These are phyloP conservation scores for Bovichtus variegatus DNA, from an alignment of 2,797 vertebrate species.

Conservation along the genomic window DNA sequence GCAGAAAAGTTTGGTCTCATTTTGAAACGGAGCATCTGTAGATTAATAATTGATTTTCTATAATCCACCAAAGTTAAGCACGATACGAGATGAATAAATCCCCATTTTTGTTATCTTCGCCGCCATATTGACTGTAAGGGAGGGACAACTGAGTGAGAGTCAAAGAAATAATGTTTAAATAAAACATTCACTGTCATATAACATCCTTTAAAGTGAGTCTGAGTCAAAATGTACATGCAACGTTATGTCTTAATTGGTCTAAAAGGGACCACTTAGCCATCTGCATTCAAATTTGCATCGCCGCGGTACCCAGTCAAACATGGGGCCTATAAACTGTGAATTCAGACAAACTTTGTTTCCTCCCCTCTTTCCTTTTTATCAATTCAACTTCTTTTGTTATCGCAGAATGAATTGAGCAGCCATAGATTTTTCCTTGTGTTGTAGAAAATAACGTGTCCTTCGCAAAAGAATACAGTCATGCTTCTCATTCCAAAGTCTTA, in stretches of 20 bases:
- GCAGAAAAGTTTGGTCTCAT: no score
- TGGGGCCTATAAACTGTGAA: conserved; percentile 14
- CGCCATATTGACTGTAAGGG: no score
- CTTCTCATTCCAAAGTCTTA: conserved; percentile 83
- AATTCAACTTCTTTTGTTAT: conserved; percentile 73
- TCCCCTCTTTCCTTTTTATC: conserved; percentile 53
- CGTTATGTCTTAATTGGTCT: conserved; percentile 12
- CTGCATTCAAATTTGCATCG: conserved; percentile 39
- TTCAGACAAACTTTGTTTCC: conserved; percentile 49
- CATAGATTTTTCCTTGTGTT: conserved; percentile 78
- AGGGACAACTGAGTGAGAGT: no score
- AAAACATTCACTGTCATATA: background rate
- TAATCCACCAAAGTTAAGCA: no score
- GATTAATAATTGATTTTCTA: no score
- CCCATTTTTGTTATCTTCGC: no score
- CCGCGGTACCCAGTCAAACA: conserved; percentile 25
- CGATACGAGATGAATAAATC: no score
- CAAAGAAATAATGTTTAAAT: background rate
- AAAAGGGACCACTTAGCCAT: conserved; percentile 21
- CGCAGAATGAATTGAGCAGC: conserved; percentile 76
- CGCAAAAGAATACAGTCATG: conserved; percentile 79
- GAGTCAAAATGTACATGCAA: background rate
- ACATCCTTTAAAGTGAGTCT: conserved; percentile 5
- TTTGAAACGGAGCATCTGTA: no score
- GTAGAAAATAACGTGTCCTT: conserved; percentile 84